Conservation (phyloP, 2,797 vertebrate species). For the Nasua narica region DNA sequence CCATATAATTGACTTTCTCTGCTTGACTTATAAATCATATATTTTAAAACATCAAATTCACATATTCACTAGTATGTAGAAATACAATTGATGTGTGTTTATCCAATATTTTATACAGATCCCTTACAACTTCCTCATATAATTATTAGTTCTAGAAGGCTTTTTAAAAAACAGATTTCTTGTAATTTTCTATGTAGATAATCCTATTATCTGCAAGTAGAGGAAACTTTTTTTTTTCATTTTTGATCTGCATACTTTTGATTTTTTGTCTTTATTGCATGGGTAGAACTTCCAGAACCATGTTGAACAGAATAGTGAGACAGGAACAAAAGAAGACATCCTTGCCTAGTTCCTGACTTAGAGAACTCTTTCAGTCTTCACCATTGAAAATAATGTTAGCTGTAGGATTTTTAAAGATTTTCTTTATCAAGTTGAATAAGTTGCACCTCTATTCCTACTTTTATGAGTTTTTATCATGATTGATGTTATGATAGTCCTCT, state of each 20-base stretch:
- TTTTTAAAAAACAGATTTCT: background rate
- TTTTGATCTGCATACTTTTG: background rate
- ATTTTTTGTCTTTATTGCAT: background rate
- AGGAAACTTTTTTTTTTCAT: background rate
- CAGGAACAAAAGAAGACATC: background rate
- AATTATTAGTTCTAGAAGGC: background rate
- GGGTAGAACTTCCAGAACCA: background rate
- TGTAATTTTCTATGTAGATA: background rate
- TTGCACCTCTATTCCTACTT: background rate
- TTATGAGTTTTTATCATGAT: background rate
- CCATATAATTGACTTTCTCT: too few species aligned
- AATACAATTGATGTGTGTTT: background rate
- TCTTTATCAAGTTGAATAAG: background rate
- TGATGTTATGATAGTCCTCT: background rate
- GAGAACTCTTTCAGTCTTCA: background rate
- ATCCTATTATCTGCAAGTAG: background rate
- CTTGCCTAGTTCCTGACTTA: background rate
- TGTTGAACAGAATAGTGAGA: background rate
- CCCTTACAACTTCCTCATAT: background rate
- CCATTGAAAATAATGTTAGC: background rate
- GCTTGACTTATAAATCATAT: background rate
- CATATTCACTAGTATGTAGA: background rate
- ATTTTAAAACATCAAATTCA: background rate
- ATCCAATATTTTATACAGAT: background rate
- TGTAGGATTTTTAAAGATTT: background rate